phyloP scores from a whole-genome alignment of 2,797 vertebrate species.

The Paguma larvata region DNA sequence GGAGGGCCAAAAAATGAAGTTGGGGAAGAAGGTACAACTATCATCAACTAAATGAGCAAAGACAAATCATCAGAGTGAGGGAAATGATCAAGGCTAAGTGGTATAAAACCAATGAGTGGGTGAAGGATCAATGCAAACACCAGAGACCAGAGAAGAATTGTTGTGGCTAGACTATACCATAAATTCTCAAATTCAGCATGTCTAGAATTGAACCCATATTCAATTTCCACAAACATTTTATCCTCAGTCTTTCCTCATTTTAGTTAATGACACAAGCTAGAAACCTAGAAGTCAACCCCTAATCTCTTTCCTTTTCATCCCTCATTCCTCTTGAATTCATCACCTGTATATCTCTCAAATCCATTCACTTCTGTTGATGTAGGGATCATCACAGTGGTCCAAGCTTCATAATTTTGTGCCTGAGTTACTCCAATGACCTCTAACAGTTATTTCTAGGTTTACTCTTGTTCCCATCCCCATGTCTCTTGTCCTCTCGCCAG shows the following conservation, averaged over 20 bases:
- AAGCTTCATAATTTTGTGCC: background rate
- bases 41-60: background rate
- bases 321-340: background rate
- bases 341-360: background rate
- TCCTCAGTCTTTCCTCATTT: background rate
- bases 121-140: background rate
- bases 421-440: background rate
- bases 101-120: background rate
- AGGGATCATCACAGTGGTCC: background rate
- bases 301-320: background rate
- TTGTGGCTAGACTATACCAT: background rate
- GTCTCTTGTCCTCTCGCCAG: background rate
- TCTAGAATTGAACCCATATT: background rate
- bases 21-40: background rate
- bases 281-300: background rate
- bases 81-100: background rate
- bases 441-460: background rate
- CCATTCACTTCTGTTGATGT: background rate
- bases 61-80: background rate
- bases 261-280: background rate
- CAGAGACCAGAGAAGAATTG: background rate
- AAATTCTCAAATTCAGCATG: background rate
- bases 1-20: background rate
- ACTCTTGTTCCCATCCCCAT: background rate
- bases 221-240: background rate